Conservation (phyloP, 2,888 invertebrate genomes). For the Diaprepes abbreviatus region DNA sequence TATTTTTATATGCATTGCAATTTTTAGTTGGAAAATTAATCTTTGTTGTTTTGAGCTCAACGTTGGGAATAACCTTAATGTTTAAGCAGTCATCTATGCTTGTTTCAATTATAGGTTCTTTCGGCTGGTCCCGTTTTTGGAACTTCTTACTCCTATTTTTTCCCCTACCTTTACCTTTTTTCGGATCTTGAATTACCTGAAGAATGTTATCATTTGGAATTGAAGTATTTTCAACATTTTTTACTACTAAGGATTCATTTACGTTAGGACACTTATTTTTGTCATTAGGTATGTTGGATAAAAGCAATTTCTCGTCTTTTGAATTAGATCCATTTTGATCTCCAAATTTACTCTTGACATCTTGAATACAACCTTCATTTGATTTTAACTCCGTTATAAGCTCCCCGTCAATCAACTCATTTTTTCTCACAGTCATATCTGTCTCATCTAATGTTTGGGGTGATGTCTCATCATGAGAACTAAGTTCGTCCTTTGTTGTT, state of each 20-base stretch:
- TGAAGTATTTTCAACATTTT: background rate
- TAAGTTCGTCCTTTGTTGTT: background rate
- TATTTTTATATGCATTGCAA: background rate
- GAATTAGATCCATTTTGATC: background rate
- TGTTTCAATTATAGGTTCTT: background rate
- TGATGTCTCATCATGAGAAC: background rate
- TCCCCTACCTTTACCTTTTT: background rate
- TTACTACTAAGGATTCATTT: background rate
- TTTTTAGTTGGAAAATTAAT: background rate
- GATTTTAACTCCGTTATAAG: background rate
- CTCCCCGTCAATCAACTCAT: background rate
- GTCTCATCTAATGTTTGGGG: background rate
- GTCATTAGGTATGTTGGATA: background rate
- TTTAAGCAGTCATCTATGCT: slow-evolving; percentile 6
- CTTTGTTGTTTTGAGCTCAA: slow-evolving; percentile 12
- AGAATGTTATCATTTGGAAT: background rate
- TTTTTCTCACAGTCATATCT: background rate
- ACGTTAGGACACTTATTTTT: background rate
- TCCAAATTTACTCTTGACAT: background rate
- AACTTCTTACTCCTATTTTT: background rate
- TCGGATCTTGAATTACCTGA: background rate
- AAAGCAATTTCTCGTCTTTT: background rate
- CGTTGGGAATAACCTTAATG: slow-evolving; percentile 14
- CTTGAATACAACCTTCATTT: background rate
- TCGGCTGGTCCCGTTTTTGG: background rate